Percentiles rank a stretch among this genome's conserved stretches.
Conservation (phyloP, 2,797 vertebrate species). For the Neosilurus mollespiculum region DNA sequence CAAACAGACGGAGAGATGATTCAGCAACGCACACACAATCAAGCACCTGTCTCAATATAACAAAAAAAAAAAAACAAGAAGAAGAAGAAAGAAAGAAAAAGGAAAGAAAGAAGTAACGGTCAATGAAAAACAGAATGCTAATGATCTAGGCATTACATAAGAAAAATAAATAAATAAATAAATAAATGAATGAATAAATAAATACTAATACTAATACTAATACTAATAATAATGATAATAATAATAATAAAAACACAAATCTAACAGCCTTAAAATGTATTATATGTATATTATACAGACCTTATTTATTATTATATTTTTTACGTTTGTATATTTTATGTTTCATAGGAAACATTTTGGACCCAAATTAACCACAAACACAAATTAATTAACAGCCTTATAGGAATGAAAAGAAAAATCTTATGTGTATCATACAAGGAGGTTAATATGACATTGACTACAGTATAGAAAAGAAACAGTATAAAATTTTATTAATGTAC, state of each 20-base stretch:
- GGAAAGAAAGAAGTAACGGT: neutral
- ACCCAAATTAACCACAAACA: neutral
- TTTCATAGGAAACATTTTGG: neutral
- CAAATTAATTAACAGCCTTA: neutral
- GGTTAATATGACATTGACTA: neutral
- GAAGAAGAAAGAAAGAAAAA: no score
- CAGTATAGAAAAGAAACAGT: no score
- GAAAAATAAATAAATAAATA: neutral
- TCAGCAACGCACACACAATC: constrained; percentile 65
- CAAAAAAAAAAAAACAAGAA: no score
- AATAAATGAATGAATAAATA: no score
- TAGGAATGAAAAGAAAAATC: neutral
- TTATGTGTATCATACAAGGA: neutral
- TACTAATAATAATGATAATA: no score
- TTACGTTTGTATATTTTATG: neutral
- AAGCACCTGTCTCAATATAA: constrained; percentile 71
- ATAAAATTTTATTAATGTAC: neutral
- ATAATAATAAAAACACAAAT: no score
- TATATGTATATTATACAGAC: no score
- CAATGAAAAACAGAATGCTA: neutral
- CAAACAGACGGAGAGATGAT: constrained; percentile 60
- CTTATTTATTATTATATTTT: neutral
- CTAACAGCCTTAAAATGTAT: neutral
- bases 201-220: no score
- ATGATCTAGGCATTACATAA: neutral